Conservation (phyloP, 2,797 vertebrate genomes). For the Coccyzus lansbergi region DNA sequence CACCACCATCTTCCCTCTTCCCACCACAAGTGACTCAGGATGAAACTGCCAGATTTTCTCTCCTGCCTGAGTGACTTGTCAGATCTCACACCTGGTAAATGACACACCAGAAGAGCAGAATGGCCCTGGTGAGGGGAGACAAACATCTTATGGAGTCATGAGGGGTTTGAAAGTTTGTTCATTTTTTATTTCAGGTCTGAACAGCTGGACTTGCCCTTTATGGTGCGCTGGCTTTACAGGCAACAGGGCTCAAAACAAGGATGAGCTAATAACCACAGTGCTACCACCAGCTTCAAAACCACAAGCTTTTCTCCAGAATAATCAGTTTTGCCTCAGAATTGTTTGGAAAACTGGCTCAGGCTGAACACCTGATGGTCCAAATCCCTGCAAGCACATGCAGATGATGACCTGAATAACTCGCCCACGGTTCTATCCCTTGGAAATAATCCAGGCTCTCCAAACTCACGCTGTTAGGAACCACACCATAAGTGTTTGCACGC, state of each 20-base stretch:
- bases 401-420: neutral
- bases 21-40: constrained; percentile 13
- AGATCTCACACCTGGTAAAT: neutral
- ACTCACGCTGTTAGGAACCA: neutral
- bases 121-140: neutral
- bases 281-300: neutral
- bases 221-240: neutral
- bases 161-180: rapidly evolving
- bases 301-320: neutral
- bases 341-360: neutral
- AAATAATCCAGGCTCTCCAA: neutral
- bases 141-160: rapidly evolving
- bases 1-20: neutral
- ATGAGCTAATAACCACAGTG: neutral
- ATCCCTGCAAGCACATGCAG: neutral
- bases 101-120: rapidly evolving
- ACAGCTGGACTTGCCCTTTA: rapidly evolving
- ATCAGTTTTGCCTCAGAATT: neutral
- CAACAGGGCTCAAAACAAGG: neutral
- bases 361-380: neutral
- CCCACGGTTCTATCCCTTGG: neutral
- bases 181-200: neutral
- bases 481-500: rapidly evolving
- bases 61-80: neutral
- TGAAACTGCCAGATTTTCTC: neutral